Conservation (phyloP, 2,888 invertebrate genomes). For the Heliconius sara region DNA sequence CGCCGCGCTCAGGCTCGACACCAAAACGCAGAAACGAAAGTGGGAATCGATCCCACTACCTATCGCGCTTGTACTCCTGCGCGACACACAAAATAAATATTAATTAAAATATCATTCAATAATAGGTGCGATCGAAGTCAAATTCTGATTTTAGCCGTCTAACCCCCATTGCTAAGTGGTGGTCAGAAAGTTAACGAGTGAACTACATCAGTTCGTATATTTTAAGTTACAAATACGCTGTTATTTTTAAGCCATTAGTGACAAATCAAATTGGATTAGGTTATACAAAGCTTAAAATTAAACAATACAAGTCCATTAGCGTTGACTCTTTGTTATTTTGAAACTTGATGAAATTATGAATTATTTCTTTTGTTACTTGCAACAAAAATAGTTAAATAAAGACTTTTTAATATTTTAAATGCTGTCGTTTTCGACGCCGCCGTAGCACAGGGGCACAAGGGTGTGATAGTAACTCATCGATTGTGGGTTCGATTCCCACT, state of each 20-base stretch:
- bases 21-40: too few relatives aligned
- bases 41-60: too few relatives aligned
- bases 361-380: neutral
- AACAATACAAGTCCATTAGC: slow-evolving; percentile 22
- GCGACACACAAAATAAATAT: too few relatives aligned
- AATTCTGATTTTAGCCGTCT: too few relatives aligned
- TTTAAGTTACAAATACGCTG: neutral
- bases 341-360: slow-evolving; percentile 8
- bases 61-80: too few relatives aligned
- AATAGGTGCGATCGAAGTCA: too few relatives aligned
- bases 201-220: neutral
- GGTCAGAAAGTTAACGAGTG: neutral
- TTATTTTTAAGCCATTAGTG: slow-evolving; percentile 2
- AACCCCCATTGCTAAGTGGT: neutral
- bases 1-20: too few relatives aligned
- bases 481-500: too few relatives aligned
- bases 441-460: too few relatives aligned
- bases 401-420: neutral
- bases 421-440: too few relatives aligned
- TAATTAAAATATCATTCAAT: too few relatives aligned
- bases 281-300: slow-evolving; percentile 1
- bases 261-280: slow-evolving; percentile 18
- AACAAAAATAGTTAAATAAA: neutral
- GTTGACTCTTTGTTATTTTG: slow-evolving; percentile 15
- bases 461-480: too few relatives aligned